phyloP scores from a whole-genome alignment of 2,888 invertebrate species.

The Lordiphosa andalusiaca region DNA sequence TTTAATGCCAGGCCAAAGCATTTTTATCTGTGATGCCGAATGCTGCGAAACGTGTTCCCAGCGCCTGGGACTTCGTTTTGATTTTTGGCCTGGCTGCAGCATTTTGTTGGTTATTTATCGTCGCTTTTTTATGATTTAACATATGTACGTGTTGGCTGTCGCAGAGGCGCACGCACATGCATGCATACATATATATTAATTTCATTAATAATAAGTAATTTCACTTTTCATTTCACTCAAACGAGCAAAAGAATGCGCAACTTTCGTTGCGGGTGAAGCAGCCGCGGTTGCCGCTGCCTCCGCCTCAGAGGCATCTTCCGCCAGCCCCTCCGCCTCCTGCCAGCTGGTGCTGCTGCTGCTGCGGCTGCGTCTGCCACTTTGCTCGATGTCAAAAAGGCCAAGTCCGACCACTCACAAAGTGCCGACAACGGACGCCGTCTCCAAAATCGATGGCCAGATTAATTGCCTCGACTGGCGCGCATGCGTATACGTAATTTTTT shows the following conservation, averaged over 20 bases:
- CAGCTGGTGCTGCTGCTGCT: slow-evolving; percentile 10
- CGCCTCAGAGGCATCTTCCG: slow-evolving; percentile 13
- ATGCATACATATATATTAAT: slow-evolving; percentile 66
- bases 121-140: slow-evolving; percentile 69
- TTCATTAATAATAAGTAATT: slow-evolving; percentile 74
- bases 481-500: slow-evolving; percentile 69
- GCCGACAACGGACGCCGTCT: slow-evolving; percentile 31
- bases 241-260: slow-evolving; percentile 61
- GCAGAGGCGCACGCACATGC: slow-evolving; percentile 38
- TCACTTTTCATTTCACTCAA: slow-evolving; percentile 70
- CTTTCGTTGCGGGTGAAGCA: slow-evolving; percentile 67
- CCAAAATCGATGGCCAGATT: slow-evolving; percentile 63
- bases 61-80: slow-evolving; percentile 20
- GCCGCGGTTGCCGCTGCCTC: slow-evolving; percentile 1
- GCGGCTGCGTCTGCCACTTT: slow-evolving; percentile 23
- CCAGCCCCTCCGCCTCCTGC: background rate
- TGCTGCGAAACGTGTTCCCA: slow-evolving; percentile 64
- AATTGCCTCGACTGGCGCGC: slow-evolving; percentile 54
- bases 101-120: slow-evolving; percentile 59
- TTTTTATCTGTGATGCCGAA: slow-evolving; percentile 41
- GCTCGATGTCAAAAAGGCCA: slow-evolving; percentile 40
- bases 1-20: slow-evolving; percentile 63
- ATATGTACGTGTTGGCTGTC: slow-evolving; percentile 68
- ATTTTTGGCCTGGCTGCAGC: slow-evolving; percentile 13
- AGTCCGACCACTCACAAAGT: slow-evolving; percentile 26